These are phyloP conservation scores for Petrophora chlorosata DNA, from an alignment of 2,888 invertebrate species.

Conservation along the genomic window DNA sequence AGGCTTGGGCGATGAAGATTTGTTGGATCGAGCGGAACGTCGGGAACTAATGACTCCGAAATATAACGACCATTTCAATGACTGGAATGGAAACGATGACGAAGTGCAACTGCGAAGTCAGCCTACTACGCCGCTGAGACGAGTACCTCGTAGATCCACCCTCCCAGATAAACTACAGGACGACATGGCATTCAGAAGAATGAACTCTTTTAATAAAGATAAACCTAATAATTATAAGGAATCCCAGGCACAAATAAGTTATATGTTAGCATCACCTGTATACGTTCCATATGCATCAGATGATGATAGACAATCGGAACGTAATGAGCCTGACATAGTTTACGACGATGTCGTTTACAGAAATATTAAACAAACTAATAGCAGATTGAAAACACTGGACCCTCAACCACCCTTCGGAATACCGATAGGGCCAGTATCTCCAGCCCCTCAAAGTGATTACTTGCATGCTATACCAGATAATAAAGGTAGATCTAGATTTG, in stretches of 20 bases:
- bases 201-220: constrained; percentile 84
- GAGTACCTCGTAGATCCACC: constrained; percentile 71
- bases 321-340: constrained; percentile 91
- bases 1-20: constrained; percentile 92
- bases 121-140: constrained; percentile 72
- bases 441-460: constrained; percentile 92
- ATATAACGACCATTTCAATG: constrained; percentile 74
- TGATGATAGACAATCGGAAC: constrained; percentile 80
- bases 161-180: constrained; percentile 88
- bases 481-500: constrained; percentile 84
- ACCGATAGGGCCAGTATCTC: constrained; percentile 92
- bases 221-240: constrained; percentile 66
- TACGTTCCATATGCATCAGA: constrained; percentile 80
- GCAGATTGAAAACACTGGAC: constrained; percentile 87
- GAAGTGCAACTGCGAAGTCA: constrained; percentile 75
- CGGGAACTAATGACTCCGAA: constrained; percentile 86
- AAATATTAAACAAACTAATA: constrained; percentile 90
- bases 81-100: constrained; percentile 80
- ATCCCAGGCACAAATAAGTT: constrained; percentile 83
- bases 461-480: constrained; percentile 89
- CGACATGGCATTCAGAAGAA: constrained; percentile 91
- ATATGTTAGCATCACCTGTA: constrained; percentile 88
- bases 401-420: constrained; percentile 96
- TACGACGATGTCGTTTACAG: constrained; percentile 93
- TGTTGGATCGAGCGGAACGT: constrained; percentile 90